Evolutionary conservation across 2,797 vertebrate genomes (phyloP).

Genomic region (Oceanodroma leucorhoa): DNA sequence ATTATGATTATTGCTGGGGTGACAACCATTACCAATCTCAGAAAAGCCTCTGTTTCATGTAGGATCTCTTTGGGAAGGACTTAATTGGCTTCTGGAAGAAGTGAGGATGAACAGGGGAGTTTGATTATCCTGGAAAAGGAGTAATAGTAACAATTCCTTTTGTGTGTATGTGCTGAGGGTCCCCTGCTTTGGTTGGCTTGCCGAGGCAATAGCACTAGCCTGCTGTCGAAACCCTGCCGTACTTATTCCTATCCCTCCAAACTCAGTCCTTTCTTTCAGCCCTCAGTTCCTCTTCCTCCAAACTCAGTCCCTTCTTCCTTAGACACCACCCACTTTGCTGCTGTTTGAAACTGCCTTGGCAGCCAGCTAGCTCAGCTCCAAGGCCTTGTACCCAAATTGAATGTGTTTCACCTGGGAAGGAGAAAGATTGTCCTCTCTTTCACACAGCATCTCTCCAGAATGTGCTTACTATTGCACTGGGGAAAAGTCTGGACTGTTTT

Average conservation of each 20-base stretch:
- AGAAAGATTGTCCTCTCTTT: not conserved
- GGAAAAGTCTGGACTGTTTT: not conserved
- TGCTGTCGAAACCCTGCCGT: not conserved
- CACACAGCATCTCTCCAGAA: not conserved
- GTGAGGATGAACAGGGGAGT: not conserved
- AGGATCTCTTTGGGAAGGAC: constrained; percentile 16
- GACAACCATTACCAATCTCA: constrained; percentile 40
- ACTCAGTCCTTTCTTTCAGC: not conserved
- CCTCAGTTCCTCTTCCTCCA: not conserved
- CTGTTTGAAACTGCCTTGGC: not conserved
- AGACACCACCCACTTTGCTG: not conserved
- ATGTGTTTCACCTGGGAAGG: not conserved
- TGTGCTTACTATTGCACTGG: not conserved
- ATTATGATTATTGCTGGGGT: constrained; percentile 53
- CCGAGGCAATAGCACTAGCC: not conserved
- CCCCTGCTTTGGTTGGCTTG: not conserved
- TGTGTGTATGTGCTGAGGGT: not conserved
- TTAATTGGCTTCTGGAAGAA: constrained; percentile 56
- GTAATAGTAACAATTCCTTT: not conserved
- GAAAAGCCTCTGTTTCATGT: constrained; percentile 27
- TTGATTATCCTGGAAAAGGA: not conserved
- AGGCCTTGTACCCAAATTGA: not conserved
- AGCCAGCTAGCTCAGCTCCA: not conserved
- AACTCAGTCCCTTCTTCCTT: not conserved
- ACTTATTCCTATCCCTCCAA: not conserved